These are phyloP conservation scores for Vombatus ursinus DNA, from an alignment of 2,113 vertebrate species.

Conservation along the genomic window DNA sequence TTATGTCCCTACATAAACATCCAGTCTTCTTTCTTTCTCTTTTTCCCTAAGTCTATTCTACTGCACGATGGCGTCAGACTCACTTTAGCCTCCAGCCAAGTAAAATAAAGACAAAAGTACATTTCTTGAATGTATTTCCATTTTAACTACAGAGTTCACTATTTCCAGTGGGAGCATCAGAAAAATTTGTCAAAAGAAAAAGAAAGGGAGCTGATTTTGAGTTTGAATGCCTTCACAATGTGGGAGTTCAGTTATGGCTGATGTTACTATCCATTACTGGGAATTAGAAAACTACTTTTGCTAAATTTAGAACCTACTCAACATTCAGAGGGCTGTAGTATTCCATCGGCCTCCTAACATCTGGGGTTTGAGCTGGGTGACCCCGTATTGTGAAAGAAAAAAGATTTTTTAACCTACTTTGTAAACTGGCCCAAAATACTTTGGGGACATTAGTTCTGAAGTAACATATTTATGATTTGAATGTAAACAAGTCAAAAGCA, in stretches of 20 bases:
- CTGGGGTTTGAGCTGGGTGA: background rate
- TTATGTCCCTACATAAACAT: slow-evolving; percentile 77
- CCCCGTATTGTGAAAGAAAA: background rate
- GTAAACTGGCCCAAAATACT: background rate
- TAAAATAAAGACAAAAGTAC: slow-evolving; percentile 78
- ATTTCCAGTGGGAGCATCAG: slow-evolving; percentile 74
- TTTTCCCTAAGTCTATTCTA: slow-evolving; percentile 68
- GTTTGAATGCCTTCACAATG: slow-evolving; percentile 46
- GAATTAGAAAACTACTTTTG: background rate
- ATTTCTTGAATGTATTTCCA: slow-evolving; percentile 65
- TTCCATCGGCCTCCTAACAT: background rate
- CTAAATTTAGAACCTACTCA: background rate
- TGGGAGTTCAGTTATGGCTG: slow-evolving; percentile 56
- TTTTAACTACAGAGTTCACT: slow-evolving; percentile 69
- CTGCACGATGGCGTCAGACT: slow-evolving; percentile 65
- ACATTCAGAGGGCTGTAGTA: background rate
- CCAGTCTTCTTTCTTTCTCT: slow-evolving; percentile 69
- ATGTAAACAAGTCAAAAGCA: background rate
- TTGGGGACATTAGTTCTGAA: background rate
- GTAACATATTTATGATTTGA: background rate
- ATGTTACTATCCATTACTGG: slow-evolving; percentile 28
- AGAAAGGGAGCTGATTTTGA: slow-evolving; percentile 43
- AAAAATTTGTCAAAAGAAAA: slow-evolving; percentile 72
- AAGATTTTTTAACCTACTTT: background rate
- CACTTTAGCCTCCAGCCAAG: slow-evolving; percentile 74